Base-by-base conservation (phyloP, 2,888 invertebrate species). In the Embidobia sp. region DNA sequence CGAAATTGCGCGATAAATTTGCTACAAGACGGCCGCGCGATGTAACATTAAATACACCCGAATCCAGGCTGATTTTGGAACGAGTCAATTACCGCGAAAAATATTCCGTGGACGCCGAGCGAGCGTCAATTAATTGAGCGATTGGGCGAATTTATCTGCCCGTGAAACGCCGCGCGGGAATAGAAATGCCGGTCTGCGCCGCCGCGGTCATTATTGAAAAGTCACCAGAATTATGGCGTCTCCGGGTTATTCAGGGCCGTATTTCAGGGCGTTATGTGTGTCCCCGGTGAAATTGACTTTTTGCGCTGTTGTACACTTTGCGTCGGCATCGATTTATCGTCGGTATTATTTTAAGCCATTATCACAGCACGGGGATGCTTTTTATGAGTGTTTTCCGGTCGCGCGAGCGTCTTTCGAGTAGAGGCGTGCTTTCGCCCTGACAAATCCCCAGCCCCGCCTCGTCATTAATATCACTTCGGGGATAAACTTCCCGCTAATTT, bases 121-220 rank as follows among this genome's bases (percentile, higher is more conserved):
- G 53, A 61, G 51, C 51, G 74, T 66, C 55, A 57, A 74, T 74
- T 74, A 74, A 74, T 66, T 51, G 67, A 46, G 35, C 55, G 53
- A 5, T 27, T 19, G 19, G 11, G 63, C 13, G 49, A 73, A 73
- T 73, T 64, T 57, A 55, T 73, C 64, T 35, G 55, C 8, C 46
- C 19, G 13, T 35, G 61, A 44, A 49, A 49, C 19, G 10, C 26
- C 53, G 37, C 22, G 33, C 57, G 57, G 31, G 63, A 48, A 72
- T 55, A 49, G 72, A 48, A 64, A 64, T 55, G n/a, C n/a, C n/a
- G n/a, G n/a, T n/a, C n/a, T n/a, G n/a, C n/a, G n/a, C 40, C 33
- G 29, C 18, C 37, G 61, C 49, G 67, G 42, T 69, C 69, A 49
- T 69, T 59, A 69, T 69, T 69, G 57, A 69, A 57, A 69, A 59